Conservation (phyloP, 2,113 vertebrate species). For the Equus przewalskii region DNA sequence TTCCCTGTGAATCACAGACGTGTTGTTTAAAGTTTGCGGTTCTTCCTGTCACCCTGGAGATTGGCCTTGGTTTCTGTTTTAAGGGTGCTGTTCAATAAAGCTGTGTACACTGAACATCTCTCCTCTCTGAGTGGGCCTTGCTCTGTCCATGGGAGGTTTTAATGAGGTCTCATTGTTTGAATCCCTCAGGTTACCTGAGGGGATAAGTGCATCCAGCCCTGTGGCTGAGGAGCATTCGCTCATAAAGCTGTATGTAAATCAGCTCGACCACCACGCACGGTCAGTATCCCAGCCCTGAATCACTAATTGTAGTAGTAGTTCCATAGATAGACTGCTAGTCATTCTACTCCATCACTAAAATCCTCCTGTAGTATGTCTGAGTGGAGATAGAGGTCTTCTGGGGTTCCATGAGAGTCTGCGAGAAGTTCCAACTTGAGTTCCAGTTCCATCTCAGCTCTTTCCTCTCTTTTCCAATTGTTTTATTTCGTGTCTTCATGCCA, state of each 20-base stretch:
- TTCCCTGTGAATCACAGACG: slow-evolving; percentile 55
- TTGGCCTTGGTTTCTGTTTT: slow-evolving; percentile 57
- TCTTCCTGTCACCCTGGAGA: background rate
- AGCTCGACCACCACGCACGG: slow-evolving; percentile 87
- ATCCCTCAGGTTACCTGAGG: slow-evolving; percentile 89
- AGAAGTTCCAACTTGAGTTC: slow-evolving; percentile 76
- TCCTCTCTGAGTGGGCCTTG: slow-evolving; percentile 78
- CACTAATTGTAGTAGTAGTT: slow-evolving; percentile 84
- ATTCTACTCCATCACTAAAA: slow-evolving; percentile 74
- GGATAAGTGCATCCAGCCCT: slow-evolving; percentile 86
- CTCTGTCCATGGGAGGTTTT: slow-evolving; percentile 80
- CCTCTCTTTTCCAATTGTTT: slow-evolving; percentile 67
- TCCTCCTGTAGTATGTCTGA: slow-evolving; percentile 59
- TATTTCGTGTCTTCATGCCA: background rate
- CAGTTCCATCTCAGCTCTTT: slow-evolving; percentile 64
- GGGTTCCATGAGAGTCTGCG: slow-evolving; percentile 74
- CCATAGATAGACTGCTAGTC: slow-evolving; percentile 79
- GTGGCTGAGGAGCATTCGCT: slow-evolving; percentile 89
- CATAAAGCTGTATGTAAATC: slow-evolving; percentile 90
- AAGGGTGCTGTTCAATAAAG: slow-evolving; percentile 79
- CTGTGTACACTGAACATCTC: slow-evolving; percentile 47
- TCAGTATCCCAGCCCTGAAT: slow-evolving; percentile 87
- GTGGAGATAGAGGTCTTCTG: slow-evolving; percentile 67
- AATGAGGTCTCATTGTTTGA: slow-evolving; percentile 87
- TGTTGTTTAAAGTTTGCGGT: slow-evolving; percentile 51